Evolutionary conservation across 2,797 vertebrate genomes (phyloP), one percentile per base, ranked within the genome.

Genomic region (Otolemur crassicaudatus): DNA sequence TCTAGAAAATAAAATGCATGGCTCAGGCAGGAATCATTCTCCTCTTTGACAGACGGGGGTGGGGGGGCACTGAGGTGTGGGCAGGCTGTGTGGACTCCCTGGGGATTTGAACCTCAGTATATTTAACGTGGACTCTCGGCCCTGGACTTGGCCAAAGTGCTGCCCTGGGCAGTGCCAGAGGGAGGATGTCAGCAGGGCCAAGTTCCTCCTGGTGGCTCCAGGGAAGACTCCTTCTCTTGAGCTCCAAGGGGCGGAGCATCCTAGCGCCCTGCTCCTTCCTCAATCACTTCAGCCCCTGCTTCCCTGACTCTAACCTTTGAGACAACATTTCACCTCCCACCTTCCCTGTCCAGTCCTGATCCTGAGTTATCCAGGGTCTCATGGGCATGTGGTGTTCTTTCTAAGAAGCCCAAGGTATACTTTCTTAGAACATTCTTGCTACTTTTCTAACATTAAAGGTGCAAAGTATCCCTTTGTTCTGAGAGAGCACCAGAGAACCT

Each of bases 71-170:
- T 9, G 11, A 73, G 75, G 9, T 34, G 13, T 25, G 37, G 13
- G 11, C 29, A 67, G 6, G 53, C 1, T 23, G 2, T 0, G 0
- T 10, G 43, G 31, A 37, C 75, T 56, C 25, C 43, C 77, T 10
- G 19, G 72, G 79, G 17, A 3, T 20, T 12, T 43, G 85, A 46
- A 1, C 12, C n/a, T 27, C 2, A 5, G 8, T 37, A 0, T 4
- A 8, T 20, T 6, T 13, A 7, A 12, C 3, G 1, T 22, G 10
- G 12, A 34, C 8, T 7, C 56, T 40, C 17, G 1, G 53, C 16
- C 43, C 56, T 43, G 7, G 40, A 27, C 19, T 10, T 37, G 40
- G n/a, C 9, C 10, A 1, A 10, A 3, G 65, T 23, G 12, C 31
- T n/a, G 27, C 12, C 13, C 17, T 63, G 89, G 23, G 37, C 34